Conservation (phyloP, 1,140 invertebrate genomes). For the Hesperophylax magnus region DNA sequence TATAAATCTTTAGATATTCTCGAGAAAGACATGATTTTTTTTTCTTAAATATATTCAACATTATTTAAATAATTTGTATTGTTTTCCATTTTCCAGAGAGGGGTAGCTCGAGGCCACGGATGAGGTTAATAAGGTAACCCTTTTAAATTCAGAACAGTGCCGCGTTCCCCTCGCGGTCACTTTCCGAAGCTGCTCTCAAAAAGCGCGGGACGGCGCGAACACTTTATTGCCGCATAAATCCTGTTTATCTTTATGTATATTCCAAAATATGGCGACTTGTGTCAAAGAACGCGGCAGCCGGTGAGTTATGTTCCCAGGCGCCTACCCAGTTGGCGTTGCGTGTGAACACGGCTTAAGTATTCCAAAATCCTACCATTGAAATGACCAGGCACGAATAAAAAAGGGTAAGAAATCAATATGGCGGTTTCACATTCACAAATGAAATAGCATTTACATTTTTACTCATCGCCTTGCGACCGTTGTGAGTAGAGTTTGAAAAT, state of each 20-base stretch:
- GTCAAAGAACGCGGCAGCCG: conserved; percentile 51
- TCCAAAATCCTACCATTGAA: not conserved
- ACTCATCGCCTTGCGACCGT: no score
- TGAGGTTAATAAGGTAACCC: not conserved
- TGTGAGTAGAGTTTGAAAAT: no score
- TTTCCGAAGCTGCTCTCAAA: conserved; percentile 24
- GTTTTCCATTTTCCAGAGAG: not conserved
- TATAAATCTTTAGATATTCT: no score
- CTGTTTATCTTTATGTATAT: conserved; percentile 58
- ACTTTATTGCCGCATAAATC: conserved; percentile 57
- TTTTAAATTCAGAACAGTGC: conserved; percentile 5
- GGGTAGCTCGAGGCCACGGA: not conserved
- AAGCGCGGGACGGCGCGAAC: conserved; percentile 37
- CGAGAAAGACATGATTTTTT: no score
- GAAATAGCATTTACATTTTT: no score
- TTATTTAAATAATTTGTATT: no score
- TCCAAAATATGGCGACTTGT: conserved; percentile 57
- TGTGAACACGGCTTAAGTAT: conserved; percentile 24
- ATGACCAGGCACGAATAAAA: no score
- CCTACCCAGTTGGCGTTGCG: conserved; percentile 28
- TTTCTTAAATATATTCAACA: no score
- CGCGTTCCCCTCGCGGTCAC: conserved; percentile 2
- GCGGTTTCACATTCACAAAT: no score
- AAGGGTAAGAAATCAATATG: no score
- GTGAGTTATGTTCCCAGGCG: conserved; percentile 55